phyloP scores from a whole-genome alignment of 1,140 invertebrate genomes.

The Cotesia chilonis region DNA sequence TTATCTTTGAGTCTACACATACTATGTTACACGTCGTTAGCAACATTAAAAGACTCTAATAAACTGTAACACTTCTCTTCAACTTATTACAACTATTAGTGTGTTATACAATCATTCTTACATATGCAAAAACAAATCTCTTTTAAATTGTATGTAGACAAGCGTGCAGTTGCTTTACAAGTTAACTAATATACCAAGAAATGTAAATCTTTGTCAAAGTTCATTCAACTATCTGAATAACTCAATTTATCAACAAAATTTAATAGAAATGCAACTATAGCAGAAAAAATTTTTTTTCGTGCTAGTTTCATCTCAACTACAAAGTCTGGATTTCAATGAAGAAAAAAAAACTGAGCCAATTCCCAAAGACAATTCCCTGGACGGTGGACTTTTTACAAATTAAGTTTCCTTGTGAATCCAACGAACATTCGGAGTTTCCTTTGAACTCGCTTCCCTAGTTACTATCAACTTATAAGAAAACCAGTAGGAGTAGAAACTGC shows the following conservation, averaged over 20 bases:
- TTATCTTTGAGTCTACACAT: neutral
- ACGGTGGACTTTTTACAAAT: constrained; percentile 41
- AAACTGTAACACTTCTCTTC: neutral
- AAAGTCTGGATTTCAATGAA: neutral
- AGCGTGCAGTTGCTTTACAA: constrained; percentile 34
- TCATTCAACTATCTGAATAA: constrained; percentile 16
- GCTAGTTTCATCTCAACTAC: constrained; percentile 23
- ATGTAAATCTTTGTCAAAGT: neutral
- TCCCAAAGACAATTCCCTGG: constrained; percentile 37
- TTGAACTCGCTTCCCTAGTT: constrained; percentile 37
- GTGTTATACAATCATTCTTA: neutral
- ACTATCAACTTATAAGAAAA: constrained; percentile 14
- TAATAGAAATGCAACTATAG: neutral
- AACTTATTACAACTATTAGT: neutral
- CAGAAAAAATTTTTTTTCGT: neutral
- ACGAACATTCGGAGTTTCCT: constrained; percentile 24
- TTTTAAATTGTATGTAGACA: constrained; percentile 35
- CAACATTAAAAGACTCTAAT: too few relatives aligned
- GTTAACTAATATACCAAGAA: constrained; percentile 16
- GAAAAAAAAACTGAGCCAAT: constrained; percentile 25
- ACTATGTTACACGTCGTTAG: too few relatives aligned
- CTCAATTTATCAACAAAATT: constrained; percentile 5
- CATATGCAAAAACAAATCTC: constrained; percentile 23
- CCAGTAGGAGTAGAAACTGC: neutral
- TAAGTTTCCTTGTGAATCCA: constrained; percentile 40